Percentiles rank a stretch among this genome's conserved stretches.
These are phyloP conservation scores for Blennius ocellaris DNA, from an alignment of 2,113 vertebrate species.

Conservation along the genomic window DNA sequence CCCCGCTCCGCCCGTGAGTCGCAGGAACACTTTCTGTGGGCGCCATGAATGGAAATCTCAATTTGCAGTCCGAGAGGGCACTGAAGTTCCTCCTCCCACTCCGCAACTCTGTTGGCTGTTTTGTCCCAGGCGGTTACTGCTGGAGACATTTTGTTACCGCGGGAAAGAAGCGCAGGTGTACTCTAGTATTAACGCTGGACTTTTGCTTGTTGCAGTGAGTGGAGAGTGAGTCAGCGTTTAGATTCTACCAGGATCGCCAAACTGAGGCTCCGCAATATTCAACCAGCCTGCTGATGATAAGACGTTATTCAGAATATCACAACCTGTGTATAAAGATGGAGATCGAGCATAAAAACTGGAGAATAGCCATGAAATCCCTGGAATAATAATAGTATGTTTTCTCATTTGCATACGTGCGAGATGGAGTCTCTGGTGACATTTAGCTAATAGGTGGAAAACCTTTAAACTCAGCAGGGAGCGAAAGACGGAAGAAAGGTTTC, in stretches of 20 bases:
- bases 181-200: neutral
- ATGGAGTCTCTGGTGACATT: conserved; percentile 10
- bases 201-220: neutral
- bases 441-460: neutral
- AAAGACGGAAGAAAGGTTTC: neutral
- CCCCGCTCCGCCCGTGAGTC: neutral
- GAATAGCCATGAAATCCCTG: too few species aligned
- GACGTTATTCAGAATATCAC: too few species aligned
- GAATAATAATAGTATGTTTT: too few species aligned
- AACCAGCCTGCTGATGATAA: too few species aligned
- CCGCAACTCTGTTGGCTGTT: neutral
- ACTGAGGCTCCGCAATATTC: too few species aligned
- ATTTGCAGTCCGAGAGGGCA: neutral
- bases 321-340: too few species aligned
- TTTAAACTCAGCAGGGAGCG: neutral
- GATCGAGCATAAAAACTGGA: too few species aligned
- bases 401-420: conserved; percentile 43
- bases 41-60: conserved; percentile 16
- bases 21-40: neutral
- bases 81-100: conserved; percentile 14
- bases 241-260: too few species aligned
- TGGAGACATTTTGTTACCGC: neutral
- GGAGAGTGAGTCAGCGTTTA: too few species aligned
- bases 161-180: neutral
- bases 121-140: neutral